Percentiles rank a stretch among this genome's conserved stretches.
phyloP scores from a whole-genome alignment of 2,797 vertebrate genomes.

The Heliangelus exortis region DNA sequence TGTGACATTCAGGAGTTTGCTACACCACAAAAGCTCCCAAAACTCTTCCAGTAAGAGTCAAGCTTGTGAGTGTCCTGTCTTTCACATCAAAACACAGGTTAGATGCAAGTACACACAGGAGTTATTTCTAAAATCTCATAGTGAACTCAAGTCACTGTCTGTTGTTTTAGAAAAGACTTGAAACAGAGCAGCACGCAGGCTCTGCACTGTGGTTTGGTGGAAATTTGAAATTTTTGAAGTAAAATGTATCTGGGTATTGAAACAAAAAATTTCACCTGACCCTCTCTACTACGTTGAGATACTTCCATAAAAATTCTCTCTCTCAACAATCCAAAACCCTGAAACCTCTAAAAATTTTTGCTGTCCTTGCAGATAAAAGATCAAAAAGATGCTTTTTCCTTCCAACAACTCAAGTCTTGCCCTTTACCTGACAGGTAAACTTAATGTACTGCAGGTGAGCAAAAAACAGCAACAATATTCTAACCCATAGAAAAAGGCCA shows the following conservation, averaged over 20 bases:
- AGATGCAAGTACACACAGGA: background rate
- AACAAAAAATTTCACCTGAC: background rate
- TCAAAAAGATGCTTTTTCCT: background rate
- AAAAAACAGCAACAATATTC: background rate
- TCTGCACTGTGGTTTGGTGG: background rate
- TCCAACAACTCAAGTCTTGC: rapidly evolving
- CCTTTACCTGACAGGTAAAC: background rate
- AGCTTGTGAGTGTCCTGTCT: background rate
- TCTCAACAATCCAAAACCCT: background rate
- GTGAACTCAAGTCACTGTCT: background rate
- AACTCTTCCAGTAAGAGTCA: background rate
- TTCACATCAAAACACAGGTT: background rate
- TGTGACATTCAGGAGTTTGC: background rate
- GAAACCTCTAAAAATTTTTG: background rate
- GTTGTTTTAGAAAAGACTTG: background rate
- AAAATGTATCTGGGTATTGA: background rate
- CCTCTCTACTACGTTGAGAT: background rate
- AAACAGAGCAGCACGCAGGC: background rate
- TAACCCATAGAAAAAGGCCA: background rate
- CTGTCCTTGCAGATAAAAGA: background rate
- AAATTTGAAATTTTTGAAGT: background rate
- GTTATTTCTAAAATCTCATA: background rate
- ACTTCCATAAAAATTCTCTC: background rate
- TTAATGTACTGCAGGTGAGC: background rate
- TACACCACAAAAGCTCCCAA: background rate